Percentiles rank a stretch among this genome's conserved stretches.
Conservation (phyloP, 2,113 vertebrate genomes). For the Rhinolophus ferrumequinum region DNA sequence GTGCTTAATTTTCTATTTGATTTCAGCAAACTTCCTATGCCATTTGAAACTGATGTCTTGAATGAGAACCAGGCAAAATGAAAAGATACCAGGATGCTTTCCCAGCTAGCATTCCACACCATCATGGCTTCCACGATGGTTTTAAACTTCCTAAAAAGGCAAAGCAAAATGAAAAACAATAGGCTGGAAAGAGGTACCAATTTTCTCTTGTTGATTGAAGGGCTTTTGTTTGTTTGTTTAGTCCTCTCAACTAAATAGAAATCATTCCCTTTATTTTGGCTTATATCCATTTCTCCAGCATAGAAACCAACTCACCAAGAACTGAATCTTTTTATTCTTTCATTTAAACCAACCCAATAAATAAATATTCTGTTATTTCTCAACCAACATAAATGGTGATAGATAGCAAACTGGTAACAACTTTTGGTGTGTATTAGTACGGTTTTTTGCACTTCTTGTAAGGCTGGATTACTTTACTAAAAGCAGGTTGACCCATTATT, state of each 20-base stretch:
- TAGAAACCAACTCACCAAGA: conserved; percentile 22
- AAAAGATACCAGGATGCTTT: not conserved
- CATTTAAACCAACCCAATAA: conserved; percentile 26
- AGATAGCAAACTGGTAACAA: not conserved
- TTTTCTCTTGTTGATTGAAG: conserved; percentile 35
- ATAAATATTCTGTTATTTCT: not conserved
- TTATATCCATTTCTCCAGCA: conserved; percentile 27
- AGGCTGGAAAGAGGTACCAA: not conserved
- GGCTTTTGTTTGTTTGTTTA: conserved; percentile 51
- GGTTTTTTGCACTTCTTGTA: conserved; percentile 13
- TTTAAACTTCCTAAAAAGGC: not conserved
- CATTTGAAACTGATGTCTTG: not conserved
- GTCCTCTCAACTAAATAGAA: conserved; percentile 36
- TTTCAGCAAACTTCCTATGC: not conserved
- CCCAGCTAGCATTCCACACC: not conserved
- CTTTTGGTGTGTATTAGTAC: not conserved
- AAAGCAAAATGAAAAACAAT: conserved; percentile 29
- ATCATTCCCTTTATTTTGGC: conserved; percentile 31
- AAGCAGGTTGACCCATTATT: not conserved
- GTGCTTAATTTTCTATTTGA: conserved; percentile 32
- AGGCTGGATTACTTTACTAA: not conserved
- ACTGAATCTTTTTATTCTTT: conserved; percentile 29
- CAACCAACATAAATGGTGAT: not conserved
- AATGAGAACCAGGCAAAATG: conserved; percentile 5
- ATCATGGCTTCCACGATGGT: not conserved